A percentile compares a stretch with the other conserved stretches of the same genome.
phyloP scores from a whole-genome alignment of 2,113 vertebrate genomes.

The Macquaria australasica region DNA sequence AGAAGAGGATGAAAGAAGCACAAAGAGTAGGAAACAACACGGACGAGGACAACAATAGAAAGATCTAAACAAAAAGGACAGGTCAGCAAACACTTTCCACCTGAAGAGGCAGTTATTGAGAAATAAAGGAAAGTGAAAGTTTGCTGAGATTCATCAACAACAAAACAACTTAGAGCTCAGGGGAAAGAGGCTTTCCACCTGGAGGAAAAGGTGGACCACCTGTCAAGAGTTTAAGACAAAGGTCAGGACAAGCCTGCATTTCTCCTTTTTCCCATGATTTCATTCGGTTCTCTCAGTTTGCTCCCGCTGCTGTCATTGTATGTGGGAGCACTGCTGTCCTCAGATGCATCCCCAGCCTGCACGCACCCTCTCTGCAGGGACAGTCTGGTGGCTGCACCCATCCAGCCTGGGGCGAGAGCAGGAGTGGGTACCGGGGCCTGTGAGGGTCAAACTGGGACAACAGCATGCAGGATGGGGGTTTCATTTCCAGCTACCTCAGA shows the following conservation, averaged over 20 bases:
- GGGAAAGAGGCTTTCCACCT: background rate
- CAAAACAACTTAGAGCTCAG: slow-evolving; percentile 9
- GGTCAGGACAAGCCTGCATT: slow-evolving; percentile 12
- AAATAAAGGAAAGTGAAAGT: slow-evolving; percentile 14
- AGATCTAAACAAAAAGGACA: slow-evolving; percentile 40
- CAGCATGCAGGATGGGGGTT: slow-evolving; percentile 57
- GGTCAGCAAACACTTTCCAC: slow-evolving; percentile 5
- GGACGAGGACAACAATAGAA: slow-evolving; percentile 13
- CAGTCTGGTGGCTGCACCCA: slow-evolving; percentile 80
- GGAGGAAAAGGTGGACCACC: slow-evolving; percentile 7
- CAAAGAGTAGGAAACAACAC: slow-evolving; percentile 22
- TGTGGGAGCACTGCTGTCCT: slow-evolving; percentile 69
- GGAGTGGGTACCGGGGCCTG: slow-evolving; percentile 61
- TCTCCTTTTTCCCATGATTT: slow-evolving; percentile 57
- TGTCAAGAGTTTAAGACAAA: slow-evolving; percentile 26
- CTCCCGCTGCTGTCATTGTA: slow-evolving; percentile 71
- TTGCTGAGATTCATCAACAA: slow-evolving; percentile 25
- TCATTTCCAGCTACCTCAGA: slow-evolving; percentile 57
- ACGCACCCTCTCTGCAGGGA: slow-evolving; percentile 78
- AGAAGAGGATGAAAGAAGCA: slow-evolving; percentile 47
- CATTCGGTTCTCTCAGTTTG: slow-evolving; percentile 42
- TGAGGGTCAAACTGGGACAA: slow-evolving; percentile 69
- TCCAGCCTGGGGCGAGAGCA: slow-evolving; percentile 53
- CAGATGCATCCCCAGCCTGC: slow-evolving; percentile 71
- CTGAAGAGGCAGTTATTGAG: slow-evolving; percentile 30